Percentiles rank a stretch among this genome's conserved stretches.
These are phyloP conservation scores for Calliphora vicina DNA, from an alignment of 1,140 invertebrate genomes.

Conservation along the genomic window DNA sequence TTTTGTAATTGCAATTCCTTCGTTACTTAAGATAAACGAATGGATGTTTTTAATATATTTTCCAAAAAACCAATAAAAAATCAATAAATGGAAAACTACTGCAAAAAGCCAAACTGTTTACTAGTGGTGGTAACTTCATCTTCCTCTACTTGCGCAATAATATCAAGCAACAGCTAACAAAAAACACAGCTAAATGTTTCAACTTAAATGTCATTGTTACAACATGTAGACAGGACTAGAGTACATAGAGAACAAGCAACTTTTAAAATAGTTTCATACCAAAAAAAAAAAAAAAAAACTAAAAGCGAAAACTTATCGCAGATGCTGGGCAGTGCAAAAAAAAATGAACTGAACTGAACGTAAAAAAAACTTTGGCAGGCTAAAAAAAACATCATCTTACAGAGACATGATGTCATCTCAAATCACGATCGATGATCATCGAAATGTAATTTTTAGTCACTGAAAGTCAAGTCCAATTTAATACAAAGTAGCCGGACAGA, in stretches of 20 bases:
- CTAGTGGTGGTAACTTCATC: background rate
- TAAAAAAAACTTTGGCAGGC: constrained; percentile 39
- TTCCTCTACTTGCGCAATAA: background rate
- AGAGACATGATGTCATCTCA: constrained; percentile 36
- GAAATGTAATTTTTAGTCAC: constrained; percentile 35
- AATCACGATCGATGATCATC: constrained; percentile 35
- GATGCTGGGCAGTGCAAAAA: constrained; percentile 25
- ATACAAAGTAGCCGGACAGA: constrained; percentile 25
- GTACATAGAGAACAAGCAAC: constrained; percentile 27
- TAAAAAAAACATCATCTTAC: constrained; percentile 27
- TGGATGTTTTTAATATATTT: too few relatives aligned
- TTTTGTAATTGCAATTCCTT: too few relatives aligned
- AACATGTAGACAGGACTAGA: constrained; percentile 31
- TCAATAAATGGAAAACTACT: too few relatives aligned
- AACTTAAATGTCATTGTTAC: constrained; percentile 34
- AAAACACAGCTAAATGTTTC: background rate
- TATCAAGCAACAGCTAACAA: background rate
- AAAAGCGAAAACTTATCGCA: constrained; percentile 44
- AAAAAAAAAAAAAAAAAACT: background rate
- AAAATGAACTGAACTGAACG: constrained; percentile 29
- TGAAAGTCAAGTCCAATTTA: constrained; percentile 33
- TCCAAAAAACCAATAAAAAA: too few relatives aligned
- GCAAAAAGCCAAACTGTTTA: too few relatives aligned
- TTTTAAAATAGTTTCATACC: background rate
- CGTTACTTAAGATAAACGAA: too few relatives aligned